Evolutionary conservation across 2,888 invertebrate species (phyloP).

Genomic region (Archaeoteleia sp.): DNA sequence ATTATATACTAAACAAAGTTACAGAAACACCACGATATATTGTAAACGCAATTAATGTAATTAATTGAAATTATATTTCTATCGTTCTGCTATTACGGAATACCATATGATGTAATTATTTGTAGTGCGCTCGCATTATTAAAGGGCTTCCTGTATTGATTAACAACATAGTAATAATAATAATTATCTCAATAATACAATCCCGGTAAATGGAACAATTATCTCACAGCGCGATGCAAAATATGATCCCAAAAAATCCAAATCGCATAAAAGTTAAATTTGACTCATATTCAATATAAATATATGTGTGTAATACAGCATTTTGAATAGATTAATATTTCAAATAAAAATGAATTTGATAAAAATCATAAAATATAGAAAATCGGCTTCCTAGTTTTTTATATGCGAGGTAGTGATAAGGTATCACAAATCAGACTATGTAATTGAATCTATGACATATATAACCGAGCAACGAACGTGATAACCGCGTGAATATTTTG

Average conservation of each 20-base stretch:
- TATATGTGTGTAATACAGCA: background rate
- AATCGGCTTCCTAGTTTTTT: no score
- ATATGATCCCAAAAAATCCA: background rate
- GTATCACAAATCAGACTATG: background rate
- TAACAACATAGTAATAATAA: conserved; percentile 6
- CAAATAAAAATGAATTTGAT: no score
- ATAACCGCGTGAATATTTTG: conserved; percentile 14
- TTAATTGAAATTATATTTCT: conserved; percentile 21
- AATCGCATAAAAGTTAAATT: background rate
- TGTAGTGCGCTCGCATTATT: conserved; percentile 5
- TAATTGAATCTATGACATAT: background rate
- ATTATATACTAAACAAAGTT: conserved; percentile 14
- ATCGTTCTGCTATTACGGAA: background rate
- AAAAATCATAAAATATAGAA: no score
- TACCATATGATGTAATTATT: conserved; percentile 10
- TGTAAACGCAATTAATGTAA: conserved; percentile 19
- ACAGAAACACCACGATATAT: background rate
- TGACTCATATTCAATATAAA: no score
- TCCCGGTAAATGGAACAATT: background rate
- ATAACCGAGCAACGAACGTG: background rate
- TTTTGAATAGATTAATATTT: no score
- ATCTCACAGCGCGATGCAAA: background rate
- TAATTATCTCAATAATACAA: conserved; percentile 1
- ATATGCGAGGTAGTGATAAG: no score
- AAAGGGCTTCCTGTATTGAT: conserved; percentile 22